Evolutionary conservation across 1,140 invertebrate species (phyloP).

Genomic region (Apis dorsata): DNA sequence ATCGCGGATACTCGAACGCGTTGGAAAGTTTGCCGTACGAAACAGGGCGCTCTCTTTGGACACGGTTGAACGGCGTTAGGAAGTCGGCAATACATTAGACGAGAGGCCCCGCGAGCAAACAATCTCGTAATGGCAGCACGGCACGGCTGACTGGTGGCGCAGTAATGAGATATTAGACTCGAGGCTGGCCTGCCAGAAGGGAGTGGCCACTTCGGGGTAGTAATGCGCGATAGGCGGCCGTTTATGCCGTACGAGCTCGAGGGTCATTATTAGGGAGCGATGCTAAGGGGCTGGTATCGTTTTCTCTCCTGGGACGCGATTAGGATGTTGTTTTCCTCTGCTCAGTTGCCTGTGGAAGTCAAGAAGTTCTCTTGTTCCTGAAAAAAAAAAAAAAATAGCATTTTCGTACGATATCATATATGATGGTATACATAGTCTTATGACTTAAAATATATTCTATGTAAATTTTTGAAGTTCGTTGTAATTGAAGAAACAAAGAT

Average conservation of each 20-base stretch:
- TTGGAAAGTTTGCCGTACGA: conserved; percentile 46
- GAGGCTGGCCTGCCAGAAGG: conserved; percentile 71
- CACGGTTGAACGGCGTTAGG: conserved; percentile 55
- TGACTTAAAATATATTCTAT: no score
- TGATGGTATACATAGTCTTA: no score
- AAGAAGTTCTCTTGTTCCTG: conserved; percentile 10
- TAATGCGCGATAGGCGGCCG: conserved; percentile 74
- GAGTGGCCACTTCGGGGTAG: conserved; percentile 77
- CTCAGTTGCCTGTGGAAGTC: conserved; percentile 13
- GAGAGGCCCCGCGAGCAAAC: conserved; percentile 75
- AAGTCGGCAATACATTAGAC: conserved; percentile 73
- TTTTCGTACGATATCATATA: no score
- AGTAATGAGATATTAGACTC: conserved; percentile 81
- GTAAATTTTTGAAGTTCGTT: no score
- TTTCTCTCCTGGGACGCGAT: conserved; percentile 79
- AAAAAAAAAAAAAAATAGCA: conserved; percentile 1
- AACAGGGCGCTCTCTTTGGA: neutral
- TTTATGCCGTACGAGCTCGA: conserved; percentile 66
- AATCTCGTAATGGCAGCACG: conserved; percentile 79
- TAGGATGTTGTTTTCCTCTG: conserved; percentile 69
- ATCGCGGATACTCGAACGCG: conserved; percentile 13
- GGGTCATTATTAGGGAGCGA: conserved; percentile 75
- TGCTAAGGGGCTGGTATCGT: conserved; percentile 76
- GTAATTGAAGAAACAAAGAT: no score
- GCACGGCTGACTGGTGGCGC: conserved; percentile 75